A percentile compares a stretch with the other conserved stretches of the same genome.
phyloP scores from a whole-genome alignment of 2,797 vertebrate species.

The Alca torda region DNA sequence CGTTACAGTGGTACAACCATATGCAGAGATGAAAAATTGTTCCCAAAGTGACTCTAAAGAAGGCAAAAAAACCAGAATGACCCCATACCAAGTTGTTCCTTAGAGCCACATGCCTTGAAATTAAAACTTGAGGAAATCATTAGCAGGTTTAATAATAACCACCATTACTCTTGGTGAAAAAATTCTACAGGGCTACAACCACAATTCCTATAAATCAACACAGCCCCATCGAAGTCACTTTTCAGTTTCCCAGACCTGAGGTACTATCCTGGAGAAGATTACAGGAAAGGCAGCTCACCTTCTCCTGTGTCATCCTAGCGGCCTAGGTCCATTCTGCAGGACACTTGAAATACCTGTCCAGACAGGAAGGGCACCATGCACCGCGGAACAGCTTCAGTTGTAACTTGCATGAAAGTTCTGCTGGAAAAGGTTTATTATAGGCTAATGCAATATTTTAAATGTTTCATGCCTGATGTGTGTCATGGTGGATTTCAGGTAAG shows the following conservation, averaged over 20 bases:
- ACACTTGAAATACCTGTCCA: neutral
- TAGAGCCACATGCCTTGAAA: neutral
- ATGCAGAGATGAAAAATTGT: neutral
- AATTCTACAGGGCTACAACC: neutral
- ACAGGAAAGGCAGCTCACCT: neutral
- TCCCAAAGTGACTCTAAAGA: neutral
- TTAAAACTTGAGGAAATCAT: constrained; percentile 20
- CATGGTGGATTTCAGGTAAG: neutral
- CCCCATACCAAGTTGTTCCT: neutral
- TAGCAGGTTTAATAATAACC: neutral
- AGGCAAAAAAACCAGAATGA: neutral
- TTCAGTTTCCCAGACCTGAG: neutral
- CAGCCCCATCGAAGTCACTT: neutral
- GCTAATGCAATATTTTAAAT: neutral
- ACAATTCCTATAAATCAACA: neutral
- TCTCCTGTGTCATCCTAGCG: neutral
- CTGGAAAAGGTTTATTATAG: neutral
- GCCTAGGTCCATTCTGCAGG: neutral
- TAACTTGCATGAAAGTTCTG: neutral
- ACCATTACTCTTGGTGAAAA: neutral
- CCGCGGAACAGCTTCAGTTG: neutral
- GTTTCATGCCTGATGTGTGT: neutral
- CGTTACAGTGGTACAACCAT: neutral
- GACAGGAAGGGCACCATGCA: neutral
- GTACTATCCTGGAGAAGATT: neutral